phyloP scores from a whole-genome alignment of 2,888 invertebrate genomes.

The Netelia fuscicornis region DNA sequence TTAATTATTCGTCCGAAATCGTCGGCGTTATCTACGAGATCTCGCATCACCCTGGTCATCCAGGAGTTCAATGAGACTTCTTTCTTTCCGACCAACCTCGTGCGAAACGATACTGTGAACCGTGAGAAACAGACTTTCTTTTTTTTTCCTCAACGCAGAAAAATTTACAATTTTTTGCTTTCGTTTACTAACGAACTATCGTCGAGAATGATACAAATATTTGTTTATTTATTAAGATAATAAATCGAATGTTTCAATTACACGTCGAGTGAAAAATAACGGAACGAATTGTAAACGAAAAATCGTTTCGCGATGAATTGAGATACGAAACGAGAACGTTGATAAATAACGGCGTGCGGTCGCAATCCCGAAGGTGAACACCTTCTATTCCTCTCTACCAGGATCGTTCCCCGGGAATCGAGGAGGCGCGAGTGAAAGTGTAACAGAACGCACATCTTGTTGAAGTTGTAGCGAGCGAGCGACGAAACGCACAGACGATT shows the following conservation, averaged over 20 bases:
- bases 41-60: constrained; percentile 45
- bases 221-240: neutral
- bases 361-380: constrained; percentile 11
- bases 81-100: neutral
- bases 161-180: too few species aligned
- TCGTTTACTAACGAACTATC: too few species aligned
- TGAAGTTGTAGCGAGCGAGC: constrained; percentile 26
- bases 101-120: neutral
- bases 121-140: constrained; percentile 12
- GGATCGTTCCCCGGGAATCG: constrained; percentile 32
- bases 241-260: neutral
- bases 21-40: constrained; percentile 44
- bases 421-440: constrained; percentile 56
- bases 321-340: too few species aligned
- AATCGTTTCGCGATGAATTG: neutral
- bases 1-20: constrained; percentile 31
- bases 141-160: neutral
- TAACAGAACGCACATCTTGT: constrained; percentile 42
- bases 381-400: constrained; percentile 1
- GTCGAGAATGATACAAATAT: neutral
- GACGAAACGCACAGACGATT: constrained; percentile 40
- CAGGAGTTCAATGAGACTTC: constrained; percentile 38
- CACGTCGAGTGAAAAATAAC: too few species aligned
- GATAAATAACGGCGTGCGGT: neutral
- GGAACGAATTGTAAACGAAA: neutral